Evolutionary conservation across 2,797 vertebrate genomes (phyloP).

Genomic region (Kryptolebias ocellatus): DNA sequence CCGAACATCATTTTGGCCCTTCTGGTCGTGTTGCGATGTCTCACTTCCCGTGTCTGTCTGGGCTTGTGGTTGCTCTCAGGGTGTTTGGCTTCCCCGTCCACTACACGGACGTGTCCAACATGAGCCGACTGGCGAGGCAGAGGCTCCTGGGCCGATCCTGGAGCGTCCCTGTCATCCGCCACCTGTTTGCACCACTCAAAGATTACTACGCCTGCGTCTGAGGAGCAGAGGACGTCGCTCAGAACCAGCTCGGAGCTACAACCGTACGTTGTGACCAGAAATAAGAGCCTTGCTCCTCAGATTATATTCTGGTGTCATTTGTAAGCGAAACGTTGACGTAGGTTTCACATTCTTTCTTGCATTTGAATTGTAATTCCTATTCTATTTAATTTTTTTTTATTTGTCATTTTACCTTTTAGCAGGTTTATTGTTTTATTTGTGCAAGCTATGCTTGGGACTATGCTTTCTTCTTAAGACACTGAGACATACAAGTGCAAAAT

Average conservation of each 20-base stretch:
- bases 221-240: conserved; percentile 41
- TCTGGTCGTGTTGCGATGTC: conserved; percentile 15
- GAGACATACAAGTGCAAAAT: conserved; percentile 71
- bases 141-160: conserved; percentile 96
- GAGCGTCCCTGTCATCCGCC: conserved; percentile 98
- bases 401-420: conserved; percentile 90
- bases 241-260: conserved; percentile 71
- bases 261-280: conserved; percentile 82
- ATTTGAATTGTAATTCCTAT: conserved; percentile 90
- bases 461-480: conserved; percentile 84
- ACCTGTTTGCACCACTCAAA: conserved; percentile 98
- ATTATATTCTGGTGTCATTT: conserved; percentile 74
- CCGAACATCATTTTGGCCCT: neutral
- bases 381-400: conserved; percentile 88
- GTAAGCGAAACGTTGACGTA: conserved; percentile 79
- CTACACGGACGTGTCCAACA: conserved; percentile 99
- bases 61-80: conserved; percentile 72
- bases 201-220: conserved; percentile 96
- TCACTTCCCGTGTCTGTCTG: conserved; percentile 7
- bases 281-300: conserved; percentile 78
- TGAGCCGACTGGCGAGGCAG: conserved; percentile 98
- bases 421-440: conserved; percentile 92
- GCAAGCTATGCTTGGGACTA: conserved; percentile 87
- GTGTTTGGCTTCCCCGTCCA: conserved; percentile 97
- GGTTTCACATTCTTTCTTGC: conserved; percentile 89